Evolutionary conservation across 2,888 invertebrate genomes (phyloP).

Genomic region (Bombylius major): DNA sequence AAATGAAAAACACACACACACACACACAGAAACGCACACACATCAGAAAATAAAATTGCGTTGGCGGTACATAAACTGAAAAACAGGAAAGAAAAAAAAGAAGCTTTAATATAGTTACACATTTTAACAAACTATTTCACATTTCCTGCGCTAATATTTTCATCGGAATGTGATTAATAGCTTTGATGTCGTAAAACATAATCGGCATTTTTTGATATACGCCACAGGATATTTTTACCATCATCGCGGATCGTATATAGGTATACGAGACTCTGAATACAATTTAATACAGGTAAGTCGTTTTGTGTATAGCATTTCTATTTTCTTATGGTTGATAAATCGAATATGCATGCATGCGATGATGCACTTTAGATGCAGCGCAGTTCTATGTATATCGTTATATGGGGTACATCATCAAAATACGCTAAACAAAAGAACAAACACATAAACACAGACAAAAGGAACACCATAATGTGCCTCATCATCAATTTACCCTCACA

Average conservation of each 20-base stretch:
- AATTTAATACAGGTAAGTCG: neutral
- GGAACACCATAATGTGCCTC: too few relatives aligned
- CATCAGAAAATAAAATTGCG: neutral
- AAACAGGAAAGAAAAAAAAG: neutral
- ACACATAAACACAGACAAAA: too few relatives aligned
- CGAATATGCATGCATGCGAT: too few relatives aligned
- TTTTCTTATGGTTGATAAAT: too few relatives aligned
- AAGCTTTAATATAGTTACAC: neutral
- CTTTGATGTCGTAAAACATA: slow-evolving; percentile 20
- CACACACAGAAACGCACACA: too few relatives aligned
- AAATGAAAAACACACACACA: too few relatives aligned
- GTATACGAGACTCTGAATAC: neutral
- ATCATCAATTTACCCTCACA: too few relatives aligned
- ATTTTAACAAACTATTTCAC: neutral
- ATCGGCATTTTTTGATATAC: slow-evolving; percentile 17
- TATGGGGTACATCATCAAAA: too few relatives aligned
- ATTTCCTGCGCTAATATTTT: slow-evolving; percentile 18
- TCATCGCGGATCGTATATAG: slow-evolving; percentile 6
- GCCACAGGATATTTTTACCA: slow-evolving; percentile 17
- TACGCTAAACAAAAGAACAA: too few relatives aligned
- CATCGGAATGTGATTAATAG: slow-evolving; percentile 23
- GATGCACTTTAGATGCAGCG: too few relatives aligned
- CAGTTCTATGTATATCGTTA: too few relatives aligned
- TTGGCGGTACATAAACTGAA: neutral
- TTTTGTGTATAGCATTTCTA: too few relatives aligned